These are phyloP conservation scores for Lanius collurio DNA, from an alignment of 2,113 vertebrate species.

Conservation along the genomic window DNA sequence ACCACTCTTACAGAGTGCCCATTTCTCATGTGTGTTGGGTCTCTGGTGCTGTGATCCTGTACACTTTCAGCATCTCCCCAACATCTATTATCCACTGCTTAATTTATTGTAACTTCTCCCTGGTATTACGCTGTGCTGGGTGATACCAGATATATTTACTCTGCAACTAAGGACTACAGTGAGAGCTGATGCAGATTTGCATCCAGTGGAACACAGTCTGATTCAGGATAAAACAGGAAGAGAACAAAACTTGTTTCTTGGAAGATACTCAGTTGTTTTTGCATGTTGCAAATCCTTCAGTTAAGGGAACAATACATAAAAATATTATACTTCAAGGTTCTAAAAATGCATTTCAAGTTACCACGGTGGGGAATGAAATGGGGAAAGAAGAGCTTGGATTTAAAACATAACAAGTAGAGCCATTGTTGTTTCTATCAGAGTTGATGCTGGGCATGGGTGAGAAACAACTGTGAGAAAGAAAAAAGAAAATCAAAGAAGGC, in stretches of 20 bases:
- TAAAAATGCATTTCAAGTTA: not conserved
- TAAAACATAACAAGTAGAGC: not conserved
- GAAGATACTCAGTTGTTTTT: fast-evolving
- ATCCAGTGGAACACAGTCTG: fast-evolving
- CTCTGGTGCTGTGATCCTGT: not conserved
- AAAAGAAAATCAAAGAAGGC: not conserved
- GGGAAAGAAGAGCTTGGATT: not conserved
- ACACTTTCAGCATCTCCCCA: not conserved
- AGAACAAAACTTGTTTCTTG: not conserved
- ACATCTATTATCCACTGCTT: not conserved
- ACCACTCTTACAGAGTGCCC: not conserved
- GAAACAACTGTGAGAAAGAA: not conserved
- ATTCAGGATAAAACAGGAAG: not conserved
- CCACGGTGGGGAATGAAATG: not conserved
- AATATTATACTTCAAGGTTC: not conserved
- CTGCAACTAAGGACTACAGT: not conserved
- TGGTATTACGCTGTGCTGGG: not conserved
- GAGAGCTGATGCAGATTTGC: not conserved
- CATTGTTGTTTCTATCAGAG: not conserved
- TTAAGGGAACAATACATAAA: not conserved
- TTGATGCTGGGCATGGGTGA: not conserved
- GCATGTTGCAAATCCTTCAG: not conserved
- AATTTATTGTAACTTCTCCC: not conserved
- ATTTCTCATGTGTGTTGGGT: not conserved
- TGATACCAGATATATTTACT: fast-evolving